Conservation (phyloP, 2,113 vertebrate genomes). For the Lethenteron camtschaticum region DNA sequence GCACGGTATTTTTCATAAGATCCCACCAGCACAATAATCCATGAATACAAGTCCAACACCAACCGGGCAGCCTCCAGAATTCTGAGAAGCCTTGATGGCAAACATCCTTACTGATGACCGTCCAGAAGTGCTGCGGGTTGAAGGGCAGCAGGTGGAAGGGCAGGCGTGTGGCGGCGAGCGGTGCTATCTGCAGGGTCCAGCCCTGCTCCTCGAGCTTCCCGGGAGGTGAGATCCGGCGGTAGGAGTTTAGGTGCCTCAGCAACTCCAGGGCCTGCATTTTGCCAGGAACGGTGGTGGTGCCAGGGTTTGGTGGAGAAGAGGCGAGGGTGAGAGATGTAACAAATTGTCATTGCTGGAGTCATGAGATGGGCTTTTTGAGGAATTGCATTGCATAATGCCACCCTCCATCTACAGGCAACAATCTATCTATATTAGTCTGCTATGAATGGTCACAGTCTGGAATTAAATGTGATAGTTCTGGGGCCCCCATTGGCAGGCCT, state of each 20-base stretch:
- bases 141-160: slow-evolving; percentile 74
- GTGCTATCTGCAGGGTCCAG: slow-evolving; percentile 35
- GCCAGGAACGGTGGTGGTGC: too few species aligned
- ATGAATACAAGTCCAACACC: neutral
- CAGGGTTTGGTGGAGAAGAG: too few species aligned
- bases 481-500: too few species aligned
- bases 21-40: neutral
- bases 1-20: slow-evolving; percentile 6
- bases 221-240: slow-evolving; percentile 41
- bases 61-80: neutral
- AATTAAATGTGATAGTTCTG: too few species aligned
- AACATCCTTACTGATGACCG: slow-evolving; percentile 47
- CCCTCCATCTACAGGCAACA: too few species aligned
- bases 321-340: too few species aligned
- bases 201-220: slow-evolving; percentile 52
- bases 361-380: too few species aligned
- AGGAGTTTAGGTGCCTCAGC: slow-evolving; percentile 64
- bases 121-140: slow-evolving; percentile 62
- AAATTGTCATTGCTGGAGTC: too few species aligned
- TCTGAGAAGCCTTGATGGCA: neutral
- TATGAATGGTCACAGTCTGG: too few species aligned
- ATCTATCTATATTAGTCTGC: too few species aligned
- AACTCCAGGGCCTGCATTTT: slow-evolving; percentile 43
- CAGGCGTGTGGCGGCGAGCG: slow-evolving; percentile 40
- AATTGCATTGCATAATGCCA: too few species aligned